Evolutionary conservation across 2,888 invertebrate genomes (phyloP), one percentile per base, ranked within the genome.

Genomic region (Heliconius erato): DNA sequence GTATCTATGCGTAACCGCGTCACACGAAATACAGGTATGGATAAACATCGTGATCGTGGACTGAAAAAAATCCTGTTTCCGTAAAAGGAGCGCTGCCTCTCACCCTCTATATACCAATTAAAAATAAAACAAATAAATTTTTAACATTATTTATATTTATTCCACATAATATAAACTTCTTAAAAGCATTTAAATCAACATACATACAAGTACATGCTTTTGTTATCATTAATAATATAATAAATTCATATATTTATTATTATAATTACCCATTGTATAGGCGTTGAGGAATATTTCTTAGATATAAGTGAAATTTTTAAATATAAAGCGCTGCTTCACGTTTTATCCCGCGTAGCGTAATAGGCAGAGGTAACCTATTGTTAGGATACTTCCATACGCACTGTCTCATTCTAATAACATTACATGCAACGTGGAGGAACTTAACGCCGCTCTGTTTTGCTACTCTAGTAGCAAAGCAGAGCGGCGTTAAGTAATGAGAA

Each of bases 101-200:
- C n/a, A n/a, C n/a, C n/a, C n/a, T n/a, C n/a, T n/a, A n/a, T n/a
- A n/a, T 54, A 54, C 54, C 19, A 54, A 7, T 28, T 32, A 28
- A 23, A 67, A 26, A 49, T 63, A 77, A 81, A 78, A 65, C 26
- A 49, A 77, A 32, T 28, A 63, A 71, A 81, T 32, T 40, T n/a
- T 74, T 74, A 84, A 85, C 84, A 79, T 81, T 84, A 54, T 74
- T 80, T 79, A 81, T 79, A 84, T 85, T 83, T 85, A 85, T 84
- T 85, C 81, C 63, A 82, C 69, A 85, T 85, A 84, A 84, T 85
- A 84, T 77, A 83, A 84, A 84, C 79, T 68, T 72, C 68, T 80
- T 82, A 83, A 68, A 76, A 71, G 76, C 83, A 79, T 81, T 14
- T 1, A 84, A 85, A 79, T 65, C 71, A 69, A 71, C 80, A 82